Base-by-base conservation (phyloP, 2,113 vertebrate genomes). In the Indicator maculatus region DNA sequence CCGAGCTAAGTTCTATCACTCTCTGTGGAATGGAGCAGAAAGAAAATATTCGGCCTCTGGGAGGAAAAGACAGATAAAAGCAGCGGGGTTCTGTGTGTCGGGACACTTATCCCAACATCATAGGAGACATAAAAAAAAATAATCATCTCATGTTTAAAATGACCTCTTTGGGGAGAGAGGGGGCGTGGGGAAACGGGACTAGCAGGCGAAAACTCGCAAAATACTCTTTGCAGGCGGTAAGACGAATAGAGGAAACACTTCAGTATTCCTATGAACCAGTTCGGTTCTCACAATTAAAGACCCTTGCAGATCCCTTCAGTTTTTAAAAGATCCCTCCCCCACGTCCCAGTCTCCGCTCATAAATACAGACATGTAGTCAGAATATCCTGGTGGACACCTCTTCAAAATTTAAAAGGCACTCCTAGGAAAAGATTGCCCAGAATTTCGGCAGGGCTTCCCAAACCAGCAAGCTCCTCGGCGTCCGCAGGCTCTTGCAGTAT, bases 31-130 rank as follows among this genome's bases (percentile, higher is more conserved):
- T 36, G 55, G 50, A 90, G 55, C 82, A 93, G 83, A 80, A 67
- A 89, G 64, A 86, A 94, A 95, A 93, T 95, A 95, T 91, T 95
- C 69, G 73, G 76, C 94, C 89, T 93, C 80, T 88, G 91, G 73
- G 94, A 93, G 39, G 24, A 65, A 93, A 90, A 96, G 83, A 47
- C 61, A 88, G 93, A 97, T 91, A 93, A 93, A 91, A 89, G 14
- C 94, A 93, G 91, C 90, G 8, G 95, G 91, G 72, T 66, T 91
- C 86, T 72, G 56, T 77, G 86, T 80, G 8, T 75, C 95, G 90
- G 83, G 76, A 93, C 61, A 88, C 73, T 95, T 95, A 94, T 83
- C 39, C 76, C 58, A 41, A 63, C 88, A 71, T 81, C 76, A 74
- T 20, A 91, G 44, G 36, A 91, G 60, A 75, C 88, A 94, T 86